Conservation (phyloP, 2,888 invertebrate genomes). For the Nephrotoma guestfalica region DNA sequence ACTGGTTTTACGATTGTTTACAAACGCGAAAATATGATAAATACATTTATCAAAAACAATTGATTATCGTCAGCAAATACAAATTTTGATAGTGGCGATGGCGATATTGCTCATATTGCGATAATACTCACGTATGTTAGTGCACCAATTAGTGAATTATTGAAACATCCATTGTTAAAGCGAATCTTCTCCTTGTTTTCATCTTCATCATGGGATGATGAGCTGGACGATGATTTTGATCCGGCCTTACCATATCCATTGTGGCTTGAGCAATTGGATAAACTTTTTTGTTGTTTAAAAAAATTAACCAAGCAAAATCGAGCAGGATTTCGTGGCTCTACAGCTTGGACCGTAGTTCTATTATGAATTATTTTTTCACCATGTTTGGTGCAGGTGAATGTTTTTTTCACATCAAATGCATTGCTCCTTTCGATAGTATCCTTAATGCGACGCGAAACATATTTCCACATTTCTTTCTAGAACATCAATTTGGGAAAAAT, state of each 20-base stretch:
- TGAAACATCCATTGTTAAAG: neutral
- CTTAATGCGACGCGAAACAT: slow-evolving; percentile 36
- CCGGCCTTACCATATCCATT: neutral
- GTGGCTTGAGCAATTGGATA: neutral
- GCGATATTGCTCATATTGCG: too few species aligned
- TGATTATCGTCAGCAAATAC: neutral
- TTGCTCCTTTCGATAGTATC: slow-evolving; percentile 37
- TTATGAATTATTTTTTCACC: slow-evolving; percentile 1
- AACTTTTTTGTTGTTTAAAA: neutral
- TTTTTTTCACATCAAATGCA: slow-evolving; percentile 36
- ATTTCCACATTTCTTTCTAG: slow-evolving; percentile 37
- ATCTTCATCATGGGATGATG: slow-evolving; percentile 4
- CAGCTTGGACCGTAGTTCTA: neutral
- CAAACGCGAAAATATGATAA: neutral
- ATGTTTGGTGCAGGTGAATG: slow-evolving; percentile 19
- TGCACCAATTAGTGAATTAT: slow-evolving; percentile 14
- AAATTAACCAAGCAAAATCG: neutral
- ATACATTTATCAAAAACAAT: neutral
- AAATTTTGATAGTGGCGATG: neutral
- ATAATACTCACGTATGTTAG: slow-evolving; percentile 35
- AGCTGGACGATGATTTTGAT: neutral
- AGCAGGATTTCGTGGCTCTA: neutral
- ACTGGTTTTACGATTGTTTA: neutral
- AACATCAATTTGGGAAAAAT: neutral
- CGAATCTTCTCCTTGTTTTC: slow-evolving; percentile 5